These are phyloP conservation scores for Dryoscopus gambensis DNA, from an alignment of 2,113 vertebrate genomes.

Conservation along the genomic window DNA sequence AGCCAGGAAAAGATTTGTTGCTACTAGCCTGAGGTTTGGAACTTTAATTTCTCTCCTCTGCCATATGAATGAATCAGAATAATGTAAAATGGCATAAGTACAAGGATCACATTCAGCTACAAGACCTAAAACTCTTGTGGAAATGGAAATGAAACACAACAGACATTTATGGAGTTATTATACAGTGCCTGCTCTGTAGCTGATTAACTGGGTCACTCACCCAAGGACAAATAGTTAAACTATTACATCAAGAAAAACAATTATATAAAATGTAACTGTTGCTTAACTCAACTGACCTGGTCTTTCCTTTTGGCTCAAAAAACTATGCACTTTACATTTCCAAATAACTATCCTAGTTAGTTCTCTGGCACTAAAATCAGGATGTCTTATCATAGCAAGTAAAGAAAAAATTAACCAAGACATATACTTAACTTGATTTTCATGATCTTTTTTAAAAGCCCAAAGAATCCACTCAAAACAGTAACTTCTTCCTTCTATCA, in stretches of 20 bases:
- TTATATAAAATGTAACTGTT: background rate
- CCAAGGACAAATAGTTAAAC: constrained; percentile 16
- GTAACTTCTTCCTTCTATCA: background rate
- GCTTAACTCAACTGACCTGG: background rate
- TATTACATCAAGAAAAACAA: background rate
- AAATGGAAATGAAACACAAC: constrained; percentile 1
- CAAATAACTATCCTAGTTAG: background rate
- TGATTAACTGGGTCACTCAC: constrained; percentile 11
- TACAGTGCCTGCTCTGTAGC: background rate
- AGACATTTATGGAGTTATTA: background rate
- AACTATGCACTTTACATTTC: background rate
- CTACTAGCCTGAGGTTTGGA: background rate
- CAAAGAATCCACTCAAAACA: background rate
- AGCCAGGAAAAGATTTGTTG: background rate
- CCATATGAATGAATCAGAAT: background rate
- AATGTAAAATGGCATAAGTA: background rate
- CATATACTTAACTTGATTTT: background rate
- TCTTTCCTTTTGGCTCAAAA: background rate
- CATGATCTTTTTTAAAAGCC: background rate
- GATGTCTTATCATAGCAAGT: background rate
- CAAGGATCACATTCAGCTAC: background rate
- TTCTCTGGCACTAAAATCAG: background rate
- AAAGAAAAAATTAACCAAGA: background rate
- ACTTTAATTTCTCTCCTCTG: background rate
- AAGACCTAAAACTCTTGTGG: background rate